Evolutionary conservation across 2,797 vertebrate species (phyloP).

Genomic region (Leontocebus nigricollis): DNA sequence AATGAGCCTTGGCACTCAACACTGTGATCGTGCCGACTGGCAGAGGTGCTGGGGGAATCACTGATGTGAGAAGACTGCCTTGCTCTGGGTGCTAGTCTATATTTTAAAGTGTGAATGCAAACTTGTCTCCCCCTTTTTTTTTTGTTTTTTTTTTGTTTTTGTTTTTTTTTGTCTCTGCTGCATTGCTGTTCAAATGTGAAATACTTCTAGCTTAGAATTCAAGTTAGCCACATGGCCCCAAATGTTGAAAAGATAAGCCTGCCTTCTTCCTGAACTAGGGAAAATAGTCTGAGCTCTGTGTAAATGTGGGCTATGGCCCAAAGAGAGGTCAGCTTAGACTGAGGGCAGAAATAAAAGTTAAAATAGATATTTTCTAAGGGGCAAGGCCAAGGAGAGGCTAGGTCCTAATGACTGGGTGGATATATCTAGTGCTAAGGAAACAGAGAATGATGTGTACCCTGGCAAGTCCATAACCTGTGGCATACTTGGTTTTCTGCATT

Average conservation of each 20-base stretch:
- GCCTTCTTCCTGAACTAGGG: not conserved
- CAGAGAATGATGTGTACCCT: not conserved
- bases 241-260: not conserved
- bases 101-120: not conserved
- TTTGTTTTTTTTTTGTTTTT: not conserved
- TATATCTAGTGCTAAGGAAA: not conserved
- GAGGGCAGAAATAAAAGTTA: not conserved
- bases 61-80: not conserved
- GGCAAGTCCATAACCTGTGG: not conserved
- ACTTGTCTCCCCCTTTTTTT: not conserved
- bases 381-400: not conserved
- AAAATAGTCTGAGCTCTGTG: not conserved
- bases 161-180: not conserved
- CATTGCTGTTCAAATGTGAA: not conserved
- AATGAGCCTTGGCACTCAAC: rapidly evolving
- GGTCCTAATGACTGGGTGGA: not conserved
- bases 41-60: not conserved
- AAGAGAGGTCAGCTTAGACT: not conserved
- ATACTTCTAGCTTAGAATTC: not conserved
- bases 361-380: not conserved
- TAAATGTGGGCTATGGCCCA: not conserved
- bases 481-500: not conserved
- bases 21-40: too few species aligned
- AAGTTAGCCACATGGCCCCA: not conserved
- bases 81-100: not conserved